These are phyloP conservation scores for Dryadula phaetusa DNA, from an alignment of 2,888 invertebrate genomes.

Conservation along the genomic window DNA sequence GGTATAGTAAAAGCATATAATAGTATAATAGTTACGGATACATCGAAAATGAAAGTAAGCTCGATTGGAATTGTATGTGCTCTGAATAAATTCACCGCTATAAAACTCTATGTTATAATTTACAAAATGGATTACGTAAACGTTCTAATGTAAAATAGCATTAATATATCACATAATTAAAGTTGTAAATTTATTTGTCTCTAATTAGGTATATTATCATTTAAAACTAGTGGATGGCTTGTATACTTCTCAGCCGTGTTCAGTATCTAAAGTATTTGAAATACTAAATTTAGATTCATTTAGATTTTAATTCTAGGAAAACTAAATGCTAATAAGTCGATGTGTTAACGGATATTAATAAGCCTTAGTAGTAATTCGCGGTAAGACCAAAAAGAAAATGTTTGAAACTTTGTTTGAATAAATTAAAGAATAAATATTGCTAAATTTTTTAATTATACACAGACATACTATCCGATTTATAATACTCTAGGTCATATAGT, in stretches of 20 bases:
- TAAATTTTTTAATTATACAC: background rate
- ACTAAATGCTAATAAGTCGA: background rate
- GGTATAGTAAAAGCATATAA: conserved; percentile 18
- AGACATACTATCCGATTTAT: background rate
- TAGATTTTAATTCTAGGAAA: background rate
- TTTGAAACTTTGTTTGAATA: background rate
- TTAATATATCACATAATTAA: conserved; percentile 7
- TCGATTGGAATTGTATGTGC: conserved; percentile 38
- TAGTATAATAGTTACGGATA: conserved; percentile 19
- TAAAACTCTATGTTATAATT: conserved; percentile 12
- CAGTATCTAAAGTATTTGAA: background rate
- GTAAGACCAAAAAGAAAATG: background rate
- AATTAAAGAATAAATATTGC: conserved; percentile 10
- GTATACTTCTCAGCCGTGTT: too few relatives aligned
- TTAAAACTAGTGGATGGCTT: background rate
- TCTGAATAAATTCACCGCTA: conserved; percentile 34
- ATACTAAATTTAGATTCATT: background rate
- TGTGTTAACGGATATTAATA: conserved; percentile 8
- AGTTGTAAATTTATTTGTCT: background rate
- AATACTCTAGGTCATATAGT: conserved; percentile 13
- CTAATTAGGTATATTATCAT: background rate
- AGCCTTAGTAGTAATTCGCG: background rate
- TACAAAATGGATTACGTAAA: conserved; percentile 12
- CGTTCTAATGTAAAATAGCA: background rate
- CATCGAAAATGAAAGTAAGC: conserved; percentile 60